phyloP scores from a whole-genome alignment of 2,113 vertebrate species.

The Macaca fascicularis region T2T-MFA8v1.1 NC_088375.1:209314501-209315000 shows the following conservation, averaged over 20 bases:
- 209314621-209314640: not conserved
- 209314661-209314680: not conserved
- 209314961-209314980: slow-evolving; percentile 15
- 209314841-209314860: slow-evolving; percentile 26
- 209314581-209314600: slow-evolving; percentile 34
- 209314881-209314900: not conserved
- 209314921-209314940: slow-evolving; percentile 60
- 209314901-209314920: not conserved
- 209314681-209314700: not conserved
- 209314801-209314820: not conserved
- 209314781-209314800: slow-evolving; percentile 59
- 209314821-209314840: not conserved
- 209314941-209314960: slow-evolving; percentile 41
- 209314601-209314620: not conserved
- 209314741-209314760: slow-evolving; percentile 32
- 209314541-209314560: not conserved
- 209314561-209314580: not conserved
- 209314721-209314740: slow-evolving; percentile 21
- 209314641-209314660: not conserved
- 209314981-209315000: not conserved
- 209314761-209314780: slow-evolving; percentile 49
- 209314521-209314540: not conserved
- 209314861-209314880: not conserved
- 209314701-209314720: slow-evolving; percentile 41
- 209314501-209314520: not conserved